A percentile compares a stretch with the other conserved stretches of the same genome.
These are phyloP conservation scores for Zaprionus tsacasi DNA, from an alignment of 1,140 invertebrate genomes.

Conservation along the genomic window DNA sequence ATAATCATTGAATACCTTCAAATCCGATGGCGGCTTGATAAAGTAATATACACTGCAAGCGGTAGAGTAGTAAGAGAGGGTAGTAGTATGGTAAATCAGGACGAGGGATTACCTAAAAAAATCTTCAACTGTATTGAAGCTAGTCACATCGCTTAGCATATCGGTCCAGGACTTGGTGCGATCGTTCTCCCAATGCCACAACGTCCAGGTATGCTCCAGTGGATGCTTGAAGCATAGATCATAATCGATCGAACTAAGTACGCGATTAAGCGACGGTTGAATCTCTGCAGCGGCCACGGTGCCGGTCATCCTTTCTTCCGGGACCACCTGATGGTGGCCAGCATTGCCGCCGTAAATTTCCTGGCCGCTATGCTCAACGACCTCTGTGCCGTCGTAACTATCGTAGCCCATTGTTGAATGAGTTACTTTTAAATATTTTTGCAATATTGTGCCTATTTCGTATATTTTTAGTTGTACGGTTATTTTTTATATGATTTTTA, in stretches of 20 bases:
- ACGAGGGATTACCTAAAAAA: conserved; percentile 90
- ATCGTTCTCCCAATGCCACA: conserved; percentile 99
- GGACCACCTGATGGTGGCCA: background rate
- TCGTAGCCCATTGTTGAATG: conserved; percentile 42
- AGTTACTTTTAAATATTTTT: conserved; percentile 34
- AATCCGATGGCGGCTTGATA: conserved; percentile 96
- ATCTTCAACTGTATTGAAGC: conserved; percentile 98
- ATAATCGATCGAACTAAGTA: conserved; percentile 59
- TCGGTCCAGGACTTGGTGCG: conserved; percentile 95
- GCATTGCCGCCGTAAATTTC: conserved; percentile 23
- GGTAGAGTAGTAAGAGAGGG: background rate
- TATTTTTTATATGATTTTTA: conserved; percentile 11
- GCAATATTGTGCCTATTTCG: conserved; percentile 39
- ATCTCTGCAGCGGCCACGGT: conserved; percentile 20
- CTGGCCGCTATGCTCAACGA: conserved; percentile 15
- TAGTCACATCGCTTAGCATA: conserved; percentile 95
- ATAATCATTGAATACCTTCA: conserved; percentile 96
- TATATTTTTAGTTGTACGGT: conserved; percentile 15
- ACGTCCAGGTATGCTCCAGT: conserved; percentile 97
- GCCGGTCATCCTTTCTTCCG: conserved; percentile 20
- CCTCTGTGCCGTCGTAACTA: conserved; percentile 24
- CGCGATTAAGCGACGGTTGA: conserved; percentile 50
- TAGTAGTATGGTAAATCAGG: background rate
- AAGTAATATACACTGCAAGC: conserved; percentile 98
- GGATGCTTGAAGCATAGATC: conserved; percentile 94